Conservation (phyloP, 2,888 invertebrate species). For the Syrphus vitripennis region DNA sequence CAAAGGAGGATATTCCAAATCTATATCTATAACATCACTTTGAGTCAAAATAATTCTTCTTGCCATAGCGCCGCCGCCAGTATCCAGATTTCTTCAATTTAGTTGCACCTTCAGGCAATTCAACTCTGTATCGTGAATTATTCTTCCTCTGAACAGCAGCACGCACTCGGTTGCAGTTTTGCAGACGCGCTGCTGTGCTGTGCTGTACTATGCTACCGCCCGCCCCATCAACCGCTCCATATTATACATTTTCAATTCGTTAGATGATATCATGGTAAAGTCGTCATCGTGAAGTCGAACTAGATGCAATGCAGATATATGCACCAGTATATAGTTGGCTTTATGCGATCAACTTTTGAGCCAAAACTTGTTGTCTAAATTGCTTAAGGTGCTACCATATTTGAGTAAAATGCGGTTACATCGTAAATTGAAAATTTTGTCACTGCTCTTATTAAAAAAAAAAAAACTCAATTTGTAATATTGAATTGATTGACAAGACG, state of each 20-base stretch:
- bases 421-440: conserved; percentile 10
- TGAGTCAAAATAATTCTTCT: conserved; percentile 26
- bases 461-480: conserved; percentile 16
- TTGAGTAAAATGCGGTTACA: neutral
- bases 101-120: conserved; percentile 40
- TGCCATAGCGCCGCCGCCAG: neutral
- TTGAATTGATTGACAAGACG: conserved; percentile 1
- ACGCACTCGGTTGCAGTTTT: conserved; percentile 11
- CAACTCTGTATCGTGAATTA: conserved; percentile 19
- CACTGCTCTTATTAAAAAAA: conserved; percentile 9
- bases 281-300: conserved; percentile 21
- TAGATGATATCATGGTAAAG: conserved; percentile 54
- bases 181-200: neutral
- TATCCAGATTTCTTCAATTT: conserved; percentile 40
- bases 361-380: conserved; percentile 20
- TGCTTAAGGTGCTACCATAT: conserved; percentile 46
- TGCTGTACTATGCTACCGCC: too few relatives aligned
- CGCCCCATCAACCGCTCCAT: conserved; percentile 4
- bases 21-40: conserved; percentile 39
- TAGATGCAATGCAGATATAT: conserved; percentile 1
- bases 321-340: too few relatives aligned
- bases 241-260: conserved; percentile 45
- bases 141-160: conserved; percentile 36
- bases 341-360: conserved; percentile 13
- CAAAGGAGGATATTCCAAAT: conserved; percentile 22